Evolutionary conservation across 1,140 invertebrate species (phyloP).

Genomic region (Caligus rogercresseyi): DNA sequence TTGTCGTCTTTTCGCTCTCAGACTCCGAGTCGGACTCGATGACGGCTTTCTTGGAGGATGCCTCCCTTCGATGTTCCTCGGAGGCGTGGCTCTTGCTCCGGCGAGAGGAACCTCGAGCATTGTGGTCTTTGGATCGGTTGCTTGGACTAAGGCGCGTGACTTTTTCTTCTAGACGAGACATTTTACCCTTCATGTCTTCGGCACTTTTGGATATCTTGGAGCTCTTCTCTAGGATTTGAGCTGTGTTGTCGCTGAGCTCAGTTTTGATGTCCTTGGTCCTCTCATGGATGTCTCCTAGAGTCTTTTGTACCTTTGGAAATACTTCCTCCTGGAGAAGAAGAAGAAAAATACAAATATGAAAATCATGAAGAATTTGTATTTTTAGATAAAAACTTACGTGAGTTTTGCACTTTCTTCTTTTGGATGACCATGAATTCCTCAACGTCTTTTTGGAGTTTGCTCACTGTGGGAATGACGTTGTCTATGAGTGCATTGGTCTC

Average conservation of each 20-base stretch:
- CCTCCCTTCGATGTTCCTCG: neutral
- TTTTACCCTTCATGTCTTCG: neutral
- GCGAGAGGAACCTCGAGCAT: neutral
- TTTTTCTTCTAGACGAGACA: neutral
- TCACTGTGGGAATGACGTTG: neutral
- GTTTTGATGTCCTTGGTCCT: neutral
- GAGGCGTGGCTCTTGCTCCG: neutral
- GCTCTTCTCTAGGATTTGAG: neutral
- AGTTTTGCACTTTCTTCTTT: neutral
- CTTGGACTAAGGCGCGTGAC: neutral
- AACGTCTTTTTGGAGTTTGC: neutral
- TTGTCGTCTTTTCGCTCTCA: neutral
- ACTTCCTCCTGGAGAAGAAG: neutral
- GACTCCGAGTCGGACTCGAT: neutral
- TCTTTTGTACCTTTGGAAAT: neutral
- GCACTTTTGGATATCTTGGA: neutral
- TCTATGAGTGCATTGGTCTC: slow-evolving; percentile 3
- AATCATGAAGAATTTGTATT: neutral
- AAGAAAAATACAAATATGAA: neutral
- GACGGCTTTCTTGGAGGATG: neutral
- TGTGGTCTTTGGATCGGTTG: neutral
- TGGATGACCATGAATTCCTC: neutral
- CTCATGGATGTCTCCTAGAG: neutral
- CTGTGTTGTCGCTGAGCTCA: neutral
- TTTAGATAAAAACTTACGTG: neutral